Evolutionary conservation across 2,113 vertebrate species (phyloP), one percentile per base, ranked within the genome.

Genomic region (Trichomycterus rosablanca): DNA sequence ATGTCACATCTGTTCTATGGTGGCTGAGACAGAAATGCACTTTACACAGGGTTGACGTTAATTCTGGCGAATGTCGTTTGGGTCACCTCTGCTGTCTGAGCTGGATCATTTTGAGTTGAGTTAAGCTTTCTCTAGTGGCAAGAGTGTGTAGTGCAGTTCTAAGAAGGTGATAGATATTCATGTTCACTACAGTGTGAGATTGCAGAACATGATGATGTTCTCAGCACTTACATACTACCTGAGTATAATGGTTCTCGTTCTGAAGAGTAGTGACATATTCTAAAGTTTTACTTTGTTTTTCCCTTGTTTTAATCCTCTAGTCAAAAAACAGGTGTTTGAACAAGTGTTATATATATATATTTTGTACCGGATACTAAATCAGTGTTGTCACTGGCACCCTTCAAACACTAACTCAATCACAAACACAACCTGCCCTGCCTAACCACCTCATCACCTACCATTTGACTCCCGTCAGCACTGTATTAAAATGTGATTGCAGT

Each of bases 401-500:
- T 11, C 34, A 23, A 18, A 37, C 54, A 53, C 20, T 26, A 4
- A 3, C 11, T 6, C 57, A 43, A 49, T 44, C 72, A 60, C 59
- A 16, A 52, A 39, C 49, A 24, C 59, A 62, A 42, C 32, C 56
- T 23, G 39, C 42, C 46, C 26, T 20, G 5, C 23, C 14, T 11
- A 19, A 7, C 15, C n/a, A n/a, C 39, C 23, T 12, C 19, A 53
- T 53, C 39, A 53, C 12, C 60, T 52, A 12, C 30, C 42, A 55
- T 46, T 52, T 37, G 15, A 66, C 65, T 70, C 62, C 68, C 79
- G 78, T 48, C 2, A 68, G 58, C 55, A 57, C 72, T 81, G 77
- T 83, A 84, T 79, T 77, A 73, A 81, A 80, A 84, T 81, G 81
- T 84, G 81, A 82, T 72, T 80, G 79, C 81, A 77, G 76, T 87